Conservation (phyloP, 2,113 vertebrate genomes). For the Rhea pennata region DNA sequence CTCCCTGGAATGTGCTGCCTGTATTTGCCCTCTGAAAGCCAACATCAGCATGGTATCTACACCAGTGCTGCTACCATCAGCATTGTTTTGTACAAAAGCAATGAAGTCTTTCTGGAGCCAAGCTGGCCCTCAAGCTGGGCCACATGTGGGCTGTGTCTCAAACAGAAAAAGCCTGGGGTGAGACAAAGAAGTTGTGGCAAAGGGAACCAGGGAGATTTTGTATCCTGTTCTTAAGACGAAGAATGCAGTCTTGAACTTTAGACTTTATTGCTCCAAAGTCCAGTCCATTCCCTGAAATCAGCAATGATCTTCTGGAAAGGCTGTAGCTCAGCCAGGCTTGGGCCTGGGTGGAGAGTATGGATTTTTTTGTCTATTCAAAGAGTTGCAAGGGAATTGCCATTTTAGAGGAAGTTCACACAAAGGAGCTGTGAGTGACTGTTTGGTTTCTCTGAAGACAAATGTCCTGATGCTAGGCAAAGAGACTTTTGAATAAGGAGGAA, state of each 20-base stretch:
- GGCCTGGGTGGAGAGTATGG: background rate
- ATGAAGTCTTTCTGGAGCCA: background rate
- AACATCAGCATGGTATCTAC: background rate
- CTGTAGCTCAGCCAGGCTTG: background rate
- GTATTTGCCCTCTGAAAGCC: background rate
- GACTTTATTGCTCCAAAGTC: conserved; percentile 6
- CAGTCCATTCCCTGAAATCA: background rate
- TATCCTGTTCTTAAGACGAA: background rate
- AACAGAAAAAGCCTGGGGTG: background rate
- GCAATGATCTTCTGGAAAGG: background rate
- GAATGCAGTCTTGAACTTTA: background rate
- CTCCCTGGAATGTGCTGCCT: background rate
- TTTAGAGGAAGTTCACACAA: background rate
- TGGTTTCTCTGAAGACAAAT: background rate
- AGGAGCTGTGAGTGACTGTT: background rate
- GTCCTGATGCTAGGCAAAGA: background rate
- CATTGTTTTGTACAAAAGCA: background rate
- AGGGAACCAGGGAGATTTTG: background rate
- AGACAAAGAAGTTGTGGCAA: background rate
- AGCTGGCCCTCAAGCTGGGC: background rate
- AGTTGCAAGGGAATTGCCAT: background rate
- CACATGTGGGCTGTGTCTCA: background rate
- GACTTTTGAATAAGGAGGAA: background rate
- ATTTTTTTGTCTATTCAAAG: background rate
- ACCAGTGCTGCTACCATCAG: background rate